phyloP scores from a whole-genome alignment of 1,140 invertebrate species.

The Acromyrmex charruanus region DNA sequence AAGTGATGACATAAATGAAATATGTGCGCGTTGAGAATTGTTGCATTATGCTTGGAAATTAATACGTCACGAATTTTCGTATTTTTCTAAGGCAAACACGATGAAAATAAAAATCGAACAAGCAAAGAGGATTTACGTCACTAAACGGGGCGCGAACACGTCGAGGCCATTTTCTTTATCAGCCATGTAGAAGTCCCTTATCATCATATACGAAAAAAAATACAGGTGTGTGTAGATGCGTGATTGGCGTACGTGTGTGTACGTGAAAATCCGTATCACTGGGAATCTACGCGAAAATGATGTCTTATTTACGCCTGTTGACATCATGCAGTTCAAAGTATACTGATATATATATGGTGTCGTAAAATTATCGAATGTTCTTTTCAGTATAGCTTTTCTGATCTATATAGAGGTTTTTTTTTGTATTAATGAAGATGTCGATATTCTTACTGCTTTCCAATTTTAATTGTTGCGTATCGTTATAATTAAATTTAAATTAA shows the following conservation, averaged over 20 bases:
- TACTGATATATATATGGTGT: constrained; percentile 27
- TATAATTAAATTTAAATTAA: neutral
- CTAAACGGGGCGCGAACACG: constrained; percentile 68
- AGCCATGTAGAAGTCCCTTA: constrained; percentile 74
- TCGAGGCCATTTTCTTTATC: constrained; percentile 78
- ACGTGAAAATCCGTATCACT: constrained; percentile 18
- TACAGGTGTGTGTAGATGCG: neutral
- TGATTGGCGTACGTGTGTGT: constrained; percentile 14
- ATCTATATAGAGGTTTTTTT: neutral
- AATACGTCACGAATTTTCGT: constrained; percentile 1
- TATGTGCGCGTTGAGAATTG: neutral
- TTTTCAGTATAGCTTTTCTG: neutral
- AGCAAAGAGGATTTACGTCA: constrained; percentile 73
- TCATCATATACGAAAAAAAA: constrained; percentile 70
- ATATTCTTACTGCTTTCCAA: neutral
- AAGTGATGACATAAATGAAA: neutral
- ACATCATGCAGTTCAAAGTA: constrained; percentile 41
- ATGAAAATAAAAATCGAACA: constrained; percentile 27
- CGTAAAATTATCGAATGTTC: neutral
- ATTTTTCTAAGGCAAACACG: constrained; percentile 2
- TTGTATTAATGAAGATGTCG: neutral
- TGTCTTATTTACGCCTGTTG: constrained; percentile 48
- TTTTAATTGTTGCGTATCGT: neutral
- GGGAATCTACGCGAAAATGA: constrained; percentile 49
- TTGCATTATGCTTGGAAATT: neutral